Evolutionary conservation across 2,797 vertebrate species (phyloP).

Genomic region (Dallia pectoralis): DNA sequence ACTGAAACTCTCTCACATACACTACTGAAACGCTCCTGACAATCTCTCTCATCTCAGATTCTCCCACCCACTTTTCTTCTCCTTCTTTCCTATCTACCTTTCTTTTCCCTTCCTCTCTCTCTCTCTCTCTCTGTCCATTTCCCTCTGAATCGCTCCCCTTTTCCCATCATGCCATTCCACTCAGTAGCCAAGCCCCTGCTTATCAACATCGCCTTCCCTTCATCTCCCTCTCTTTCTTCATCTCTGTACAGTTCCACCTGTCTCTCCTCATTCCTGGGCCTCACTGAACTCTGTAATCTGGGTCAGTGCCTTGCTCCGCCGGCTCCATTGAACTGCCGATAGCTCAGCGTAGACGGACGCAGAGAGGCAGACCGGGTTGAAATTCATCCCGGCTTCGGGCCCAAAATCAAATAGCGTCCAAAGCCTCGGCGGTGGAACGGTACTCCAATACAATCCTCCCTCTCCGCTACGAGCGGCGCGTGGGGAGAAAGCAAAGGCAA

Average conservation of each 20-base stretch:
- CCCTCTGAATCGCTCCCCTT: too few species aligned
- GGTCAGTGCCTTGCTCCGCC: conserved; percentile 66
- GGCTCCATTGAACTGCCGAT: conserved; percentile 53
- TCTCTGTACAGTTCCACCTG: not conserved
- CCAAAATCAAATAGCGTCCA: conserved; percentile 63
- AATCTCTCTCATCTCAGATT: not conserved
- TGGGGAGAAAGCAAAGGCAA: not conserved
- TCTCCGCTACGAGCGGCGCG: conserved; percentile 46
- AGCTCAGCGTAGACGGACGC: not conserved
- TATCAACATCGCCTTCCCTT: not conserved
- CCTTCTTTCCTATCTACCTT: not conserved
- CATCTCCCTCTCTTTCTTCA: not conserved
- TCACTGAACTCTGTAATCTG: conserved; percentile 64
- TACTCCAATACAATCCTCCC: conserved; percentile 63
- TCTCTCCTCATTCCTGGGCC: conserved; percentile 29
- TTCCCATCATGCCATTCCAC: too few species aligned
- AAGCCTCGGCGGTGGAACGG: conserved; percentile 56
- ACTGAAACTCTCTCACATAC: too few species aligned
- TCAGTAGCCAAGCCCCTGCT: too few species aligned
- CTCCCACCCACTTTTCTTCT: not conserved
- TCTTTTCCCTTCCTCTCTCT: too few species aligned
- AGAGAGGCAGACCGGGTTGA: conserved; percentile 46
- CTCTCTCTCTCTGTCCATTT: too few species aligned
- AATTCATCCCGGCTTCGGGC: conserved; percentile 68
- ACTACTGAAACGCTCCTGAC: too few species aligned